Percentiles rank a stretch among this genome's conserved stretches.
Conservation (phyloP, 2,888 invertebrate genomes). For the Diadromus collaris region DNA sequence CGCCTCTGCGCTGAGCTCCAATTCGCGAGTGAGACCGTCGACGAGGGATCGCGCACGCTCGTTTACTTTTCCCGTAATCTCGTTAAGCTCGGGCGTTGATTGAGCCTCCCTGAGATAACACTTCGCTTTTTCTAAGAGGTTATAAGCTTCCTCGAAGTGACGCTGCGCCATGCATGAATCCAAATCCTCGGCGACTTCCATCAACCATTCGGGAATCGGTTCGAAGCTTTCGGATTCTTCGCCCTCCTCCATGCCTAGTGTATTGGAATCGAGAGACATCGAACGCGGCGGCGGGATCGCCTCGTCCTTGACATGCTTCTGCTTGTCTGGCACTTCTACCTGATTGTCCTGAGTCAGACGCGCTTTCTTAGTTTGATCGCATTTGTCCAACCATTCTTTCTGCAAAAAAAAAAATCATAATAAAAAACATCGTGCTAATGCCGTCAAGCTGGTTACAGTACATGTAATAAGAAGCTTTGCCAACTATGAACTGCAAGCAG, state of each 20-base stretch:
- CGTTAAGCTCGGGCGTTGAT: slow-evolving; percentile 79
- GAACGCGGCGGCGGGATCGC: slow-evolving; percentile 68
- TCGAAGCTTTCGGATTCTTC: slow-evolving; percentile 71
- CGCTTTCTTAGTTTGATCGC: slow-evolving; percentile 94
- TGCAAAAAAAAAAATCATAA: slow-evolving; percentile 75
- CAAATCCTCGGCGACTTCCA: slow-evolving; percentile 95
- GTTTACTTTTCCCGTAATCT: slow-evolving; percentile 80
- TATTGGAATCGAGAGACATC: slow-evolving; percentile 75
- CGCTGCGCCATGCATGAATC: slow-evolving; percentile 97
- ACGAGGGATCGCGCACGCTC: slow-evolving; percentile 87
- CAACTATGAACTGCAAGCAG: slow-evolving; percentile 23
- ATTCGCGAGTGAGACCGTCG: slow-evolving; percentile 93
- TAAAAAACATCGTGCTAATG: slow-evolving; percentile 61
- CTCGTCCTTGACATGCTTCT: slow-evolving; percentile 61
- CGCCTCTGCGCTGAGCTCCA: slow-evolving; percentile 92
- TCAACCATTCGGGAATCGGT: slow-evolving; percentile 90
- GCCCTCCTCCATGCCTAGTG: slow-evolving; percentile 71
- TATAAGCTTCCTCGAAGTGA: slow-evolving; percentile 96
- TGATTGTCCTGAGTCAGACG: slow-evolving; percentile 84
- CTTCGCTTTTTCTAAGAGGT: slow-evolving; percentile 87
- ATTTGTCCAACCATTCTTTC: slow-evolving; percentile 96
- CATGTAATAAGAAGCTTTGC: background rate
- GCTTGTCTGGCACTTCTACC: slow-evolving; percentile 71
- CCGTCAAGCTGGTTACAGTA: no score
- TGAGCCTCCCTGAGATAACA: slow-evolving; percentile 81